Base-by-base conservation (phyloP, 2,888 invertebrate genomes). In the Brenthis hecate region DNA sequence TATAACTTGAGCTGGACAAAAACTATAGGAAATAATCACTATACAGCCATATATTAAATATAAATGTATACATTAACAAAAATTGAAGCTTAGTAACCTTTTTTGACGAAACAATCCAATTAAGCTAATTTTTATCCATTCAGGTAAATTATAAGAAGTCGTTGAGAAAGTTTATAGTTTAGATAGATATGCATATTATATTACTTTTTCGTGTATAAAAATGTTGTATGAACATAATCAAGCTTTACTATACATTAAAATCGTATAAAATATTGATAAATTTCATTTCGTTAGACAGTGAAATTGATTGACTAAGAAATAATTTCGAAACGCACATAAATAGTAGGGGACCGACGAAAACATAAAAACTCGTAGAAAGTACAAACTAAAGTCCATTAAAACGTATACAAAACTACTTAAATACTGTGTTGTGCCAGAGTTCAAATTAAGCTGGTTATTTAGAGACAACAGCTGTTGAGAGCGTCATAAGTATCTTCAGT, bases 401-500 rank as follows among this genome's bases (percentile, higher is more conserved):
- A 6, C 58, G 19, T 23, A 28, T 23, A 36, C 67, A n/a, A 55
- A 68, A 57, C 14, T 13, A 23, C 19, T 56, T 61, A 61, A 68
- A 72, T 70, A 50, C 43, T 50, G 36, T 28, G 19, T 13, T 6
- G 54, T 47, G 19, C 23, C 19, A 48, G n/a, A 74, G 85, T 53
- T 79, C 86, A 76, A 68, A 66, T 47, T 71, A 76, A 23, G 60
- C n/a, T 82, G 79, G 88, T 63, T 68, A 70, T 43, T 50, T 60
- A 73, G 70, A 72, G 68, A 80, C 78, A 87, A 87, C 89, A 89
- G 87, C 86, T 89, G 89, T 84, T 82, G 74, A 72, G 76, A 78
- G 78, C 78, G 78, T 74, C 76, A 61, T 78, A 77, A 86, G 83
- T 86, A 83, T 85, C 85, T 83, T 81, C 84, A 88, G 87, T 83